Base-by-base conservation (phyloP, 2,113 vertebrate species). In the Eolophus roseicapilla region DNA sequence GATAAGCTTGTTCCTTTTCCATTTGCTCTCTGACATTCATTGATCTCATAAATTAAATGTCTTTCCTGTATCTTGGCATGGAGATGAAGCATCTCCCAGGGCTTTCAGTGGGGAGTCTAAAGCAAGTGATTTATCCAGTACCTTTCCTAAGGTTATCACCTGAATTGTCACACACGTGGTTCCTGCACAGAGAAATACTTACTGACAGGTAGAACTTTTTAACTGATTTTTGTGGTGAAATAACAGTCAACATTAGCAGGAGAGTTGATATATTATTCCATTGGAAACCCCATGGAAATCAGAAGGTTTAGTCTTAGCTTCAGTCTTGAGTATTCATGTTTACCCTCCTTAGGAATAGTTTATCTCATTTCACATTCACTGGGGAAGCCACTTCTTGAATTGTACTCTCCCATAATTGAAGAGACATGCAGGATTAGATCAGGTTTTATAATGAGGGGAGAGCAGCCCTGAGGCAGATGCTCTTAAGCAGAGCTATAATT, bases 381-480 rank as follows among this genome's bases (percentile, higher is more conserved):
- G 41, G 63, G 79, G 67, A 92, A 95, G 60, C 64, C 78, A 60
- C 49, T 94, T 94, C 89, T 97, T 93, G 86, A 94, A 74, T 84
- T 92, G 92, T 85, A 46, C 31, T 86, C 59, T 83, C 90, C 59
- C 55, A 24, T 96, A 97, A 97, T 92, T 95, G 95, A 94, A 77
- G 50, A 94, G 92, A 92, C 60, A 2, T 73, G 71, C 70, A 90
- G 91, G 65, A 96, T 94, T 97, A 94, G 93, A 90, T 96, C 82
- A 94, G 95, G 96, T 87, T 97, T 95, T 93, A 86, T 96, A 97
- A 97, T 94, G 94, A 97, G 86, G 88, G 29, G 18, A 93, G 37
- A 93, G 59, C 79, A 95, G 92, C 91, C 85, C 84, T 69, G 67
- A 93, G 85, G 69, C 91, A 95, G 91, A 94, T 96, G 95, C 94